Base-by-base conservation (phyloP, 1,140 invertebrate genomes). In the Nephila pilipes region DNA sequence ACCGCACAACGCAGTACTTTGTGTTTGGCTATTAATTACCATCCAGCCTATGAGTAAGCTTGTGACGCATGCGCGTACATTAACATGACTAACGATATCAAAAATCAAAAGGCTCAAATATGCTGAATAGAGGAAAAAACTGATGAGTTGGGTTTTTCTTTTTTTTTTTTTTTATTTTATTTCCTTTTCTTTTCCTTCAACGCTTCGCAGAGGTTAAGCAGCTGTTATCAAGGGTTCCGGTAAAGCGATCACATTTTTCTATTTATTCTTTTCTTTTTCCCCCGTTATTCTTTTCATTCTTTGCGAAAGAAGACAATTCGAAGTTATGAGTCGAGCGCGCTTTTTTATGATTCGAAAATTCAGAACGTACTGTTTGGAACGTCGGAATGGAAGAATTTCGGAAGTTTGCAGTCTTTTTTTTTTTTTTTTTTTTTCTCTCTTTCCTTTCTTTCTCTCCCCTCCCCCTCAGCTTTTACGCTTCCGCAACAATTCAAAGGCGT, bases 201-300 rank as follows among this genome's bases (percentile, higher is more conserved):
- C 69, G 29, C 29, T 75, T 75, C 16, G 69, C 29, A 32, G 29
- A 75, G 69, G 69, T 75, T n/a, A 87, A 87, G 85, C 85, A 87
- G 85, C 85, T 87, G 85, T 60, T 87, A 87, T 87, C 85, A 32
- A 46, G 46, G 46, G 85, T 87, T 87, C 85, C 85, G 85, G 85
- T 87, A 87, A 36, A 60, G 85, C 55, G 85, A 87, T 87, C 58
- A 87, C 85, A 87, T 87, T 87, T 36, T 75, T 22, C 32, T 60
- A 87, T 87, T 87, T 63, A 60, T 87, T 87, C 32, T 85, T 18
- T 32, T 85, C 58, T 85, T 60, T 16, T 58, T 32, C 2, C 8
- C 25, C 46, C 29, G 29, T 87, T 87, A 60, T 57, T 60, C 55
- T 87, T 60, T 60, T 87, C 58, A 54, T 38, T 60, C 46, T 60